Evolutionary conservation across 2,888 invertebrate species (phyloP).

Genomic region (Megalurothrips usitatus): DNA sequence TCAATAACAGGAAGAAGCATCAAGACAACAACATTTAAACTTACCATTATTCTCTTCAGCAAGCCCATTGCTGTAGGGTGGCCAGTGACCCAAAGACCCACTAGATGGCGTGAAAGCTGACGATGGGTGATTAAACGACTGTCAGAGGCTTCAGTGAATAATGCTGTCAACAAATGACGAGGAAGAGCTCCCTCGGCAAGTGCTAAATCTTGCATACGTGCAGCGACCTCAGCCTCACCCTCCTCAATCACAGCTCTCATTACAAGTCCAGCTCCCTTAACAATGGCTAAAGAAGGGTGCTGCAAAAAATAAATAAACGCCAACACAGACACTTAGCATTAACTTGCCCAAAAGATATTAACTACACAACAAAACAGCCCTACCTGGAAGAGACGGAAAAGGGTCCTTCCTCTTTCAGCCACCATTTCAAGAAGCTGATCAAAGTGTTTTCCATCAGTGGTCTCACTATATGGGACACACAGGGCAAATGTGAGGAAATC

Average conservation of each 20-base stretch:
- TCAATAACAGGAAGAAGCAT: slow-evolving; percentile 25
- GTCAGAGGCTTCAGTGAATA: slow-evolving; percentile 78
- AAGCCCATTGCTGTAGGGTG: slow-evolving; percentile 87
- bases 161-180: slow-evolving; percentile 82
- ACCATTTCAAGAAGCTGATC: slow-evolving; percentile 91
- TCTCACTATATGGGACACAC: slow-evolving; percentile 98
- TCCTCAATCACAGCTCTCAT: slow-evolving; percentile 98
- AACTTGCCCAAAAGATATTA: no score
- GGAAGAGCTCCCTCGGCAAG: slow-evolving; percentile 95
- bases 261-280: slow-evolving; percentile 95
- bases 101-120: slow-evolving; percentile 88
- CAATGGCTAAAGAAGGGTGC: slow-evolving; percentile 96
- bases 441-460: slow-evolving; percentile 94
- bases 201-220: slow-evolving; percentile 92
- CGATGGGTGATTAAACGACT: slow-evolving; percentile 78
- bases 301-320: slow-evolving; percentile 47
- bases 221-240: slow-evolving; percentile 84
- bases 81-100: slow-evolving; percentile 93
- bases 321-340: slow-evolving; percentile 27
- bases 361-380: not conserved
- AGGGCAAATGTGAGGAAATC: slow-evolving; percentile 96
- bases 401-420: slow-evolving; percentile 80
- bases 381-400: slow-evolving; percentile 89
- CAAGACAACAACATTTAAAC: slow-evolving; percentile 37
- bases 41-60: slow-evolving; percentile 80